A percentile compares a stretch with the other conserved stretches of the same genome.
These are phyloP conservation scores for Drosophila lacicola DNA, from an alignment of 2,888 invertebrate genomes.

Conservation along the genomic window DNA sequence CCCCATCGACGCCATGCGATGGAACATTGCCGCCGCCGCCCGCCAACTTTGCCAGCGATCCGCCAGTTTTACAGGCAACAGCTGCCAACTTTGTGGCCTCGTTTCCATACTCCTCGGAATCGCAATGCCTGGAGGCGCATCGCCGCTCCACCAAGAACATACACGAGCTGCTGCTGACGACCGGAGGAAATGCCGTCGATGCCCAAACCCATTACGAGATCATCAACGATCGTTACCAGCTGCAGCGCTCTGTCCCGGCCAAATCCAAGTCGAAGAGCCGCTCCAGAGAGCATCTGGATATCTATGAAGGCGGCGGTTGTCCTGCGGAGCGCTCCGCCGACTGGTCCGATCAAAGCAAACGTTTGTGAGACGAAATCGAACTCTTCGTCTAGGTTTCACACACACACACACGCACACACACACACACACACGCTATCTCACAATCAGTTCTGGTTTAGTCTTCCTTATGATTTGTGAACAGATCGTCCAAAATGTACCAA, in stretches of 20 bases:
- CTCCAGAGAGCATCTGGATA: constrained; percentile 73
- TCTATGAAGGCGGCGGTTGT: constrained; percentile 67
- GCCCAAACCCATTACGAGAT: constrained; percentile 87
- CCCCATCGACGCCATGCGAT: constrained; percentile 84
- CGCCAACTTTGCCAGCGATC: constrained; percentile 70
- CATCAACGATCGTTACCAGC: constrained; percentile 81
- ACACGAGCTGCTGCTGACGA: constrained; percentile 85
- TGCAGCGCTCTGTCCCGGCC: constrained; percentile 47
- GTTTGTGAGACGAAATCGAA: constrained; percentile 85
- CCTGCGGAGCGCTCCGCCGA: constrained; percentile 82
- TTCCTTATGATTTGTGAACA: constrained; percentile 51
- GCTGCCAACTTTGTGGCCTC: constrained; percentile 83
- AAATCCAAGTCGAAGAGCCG: constrained; percentile 63
- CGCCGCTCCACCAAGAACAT: constrained; percentile 84
- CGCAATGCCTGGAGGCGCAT: constrained; percentile 85
- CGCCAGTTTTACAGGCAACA: constrained; percentile 30
- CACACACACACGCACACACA: neutral
- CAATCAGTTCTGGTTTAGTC: constrained; percentile 22
- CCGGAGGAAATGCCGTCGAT: constrained; percentile 86
- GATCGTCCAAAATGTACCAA: constrained; percentile 49
- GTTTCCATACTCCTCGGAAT: constrained; percentile 85
- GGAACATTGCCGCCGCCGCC: constrained; percentile 67
- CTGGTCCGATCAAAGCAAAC: constrained; percentile 74
- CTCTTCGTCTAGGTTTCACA: constrained; percentile 82
- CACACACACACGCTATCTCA: constrained; percentile 1